These are phyloP conservation scores for Hypolimnas misippus DNA, from an alignment of 2,888 invertebrate genomes.

Conservation along the genomic window DNA sequence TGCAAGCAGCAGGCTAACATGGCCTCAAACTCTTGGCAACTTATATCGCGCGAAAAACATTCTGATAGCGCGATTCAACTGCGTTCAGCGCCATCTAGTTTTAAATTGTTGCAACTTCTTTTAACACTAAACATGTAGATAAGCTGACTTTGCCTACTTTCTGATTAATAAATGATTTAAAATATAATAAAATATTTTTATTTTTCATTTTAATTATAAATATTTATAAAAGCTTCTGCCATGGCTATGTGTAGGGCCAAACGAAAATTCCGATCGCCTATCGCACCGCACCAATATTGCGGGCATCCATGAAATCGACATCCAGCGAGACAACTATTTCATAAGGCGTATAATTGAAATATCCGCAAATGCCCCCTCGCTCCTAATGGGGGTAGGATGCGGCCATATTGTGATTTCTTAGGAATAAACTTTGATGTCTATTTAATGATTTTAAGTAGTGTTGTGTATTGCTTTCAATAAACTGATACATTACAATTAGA, in stretches of 20 bases:
- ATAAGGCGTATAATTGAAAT: conserved; percentile 82
- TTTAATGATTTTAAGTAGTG: background rate
- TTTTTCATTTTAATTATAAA: too few relatives aligned
- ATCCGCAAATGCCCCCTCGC: conserved; percentile 55
- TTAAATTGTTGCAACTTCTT: too few relatives aligned
- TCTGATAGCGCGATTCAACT: too few relatives aligned
- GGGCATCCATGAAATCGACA: conserved; percentile 68
- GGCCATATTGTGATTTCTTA: conserved; percentile 25
- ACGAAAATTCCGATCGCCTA: conserved; percentile 71
- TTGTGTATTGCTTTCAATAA: background rate
- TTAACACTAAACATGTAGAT: too few relatives aligned
- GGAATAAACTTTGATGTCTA: background rate
- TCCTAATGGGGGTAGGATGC: conserved; percentile 41
- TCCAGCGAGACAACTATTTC: conserved; percentile 73
- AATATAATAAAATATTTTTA: too few relatives aligned
- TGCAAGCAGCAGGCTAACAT: too few relatives aligned
- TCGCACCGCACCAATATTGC: conserved; percentile 66
- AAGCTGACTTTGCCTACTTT: too few relatives aligned
- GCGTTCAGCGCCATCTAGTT: too few relatives aligned
- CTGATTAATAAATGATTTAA: too few relatives aligned
- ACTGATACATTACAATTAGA: too few relatives aligned
- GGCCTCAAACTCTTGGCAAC: too few relatives aligned
- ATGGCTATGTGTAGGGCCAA: conserved; percentile 40
- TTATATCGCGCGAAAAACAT: too few relatives aligned
- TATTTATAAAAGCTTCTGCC: conserved; percentile 44